Base-by-base conservation (phyloP, 2,888 invertebrate species). In the Drosophila demipolita region DNA sequence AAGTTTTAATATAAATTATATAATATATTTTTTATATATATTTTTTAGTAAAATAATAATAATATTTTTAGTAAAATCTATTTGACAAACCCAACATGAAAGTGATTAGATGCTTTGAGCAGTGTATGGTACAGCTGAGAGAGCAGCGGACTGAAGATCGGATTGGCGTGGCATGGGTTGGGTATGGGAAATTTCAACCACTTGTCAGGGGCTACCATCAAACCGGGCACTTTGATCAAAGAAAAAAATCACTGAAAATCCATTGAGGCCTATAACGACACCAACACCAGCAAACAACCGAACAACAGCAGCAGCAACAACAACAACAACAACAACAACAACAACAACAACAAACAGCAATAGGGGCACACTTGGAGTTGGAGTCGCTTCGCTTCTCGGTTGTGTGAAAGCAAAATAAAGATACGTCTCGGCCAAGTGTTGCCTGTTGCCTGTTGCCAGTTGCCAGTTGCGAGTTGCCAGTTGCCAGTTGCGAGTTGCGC, bases 181-280 rank as follows among this genome's bases (percentile, higher is more conserved):
- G 58, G 71, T 87, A 77, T 87, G 87, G 80, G 85, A 84, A 87
- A 78, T 88, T 80, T 88, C 83, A 83, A 78, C 78, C 85, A 85
- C 85, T 87, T 83, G 83, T 83, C 86, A 68, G 75, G 80, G 77
- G 75, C 84, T 89, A 78, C 89, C 83, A 86, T 71, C 80, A 73
- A 82, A 78, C 76, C 83, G 80, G 78, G 76, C 89, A 86, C 89
- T 88, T 87, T 87, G 83, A 90, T 88, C 89, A 90, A 82, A 88
- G 89, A 75, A 81, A 83, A 87, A 78, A 75, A 76, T 82, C 88
- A 82, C 83, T 74, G 81, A 82, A 87, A 90, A 86, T 87, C 84
- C 87, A 90, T 88, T 88, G 88, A 89, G 83, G 80, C 84, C 89
- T 84, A 89, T 87, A 84, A 82, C 85, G 84, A 85, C 84, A 83